phyloP scores from a whole-genome alignment of 2,797 vertebrate genomes.

The Antrozous pallidus region DNA sequence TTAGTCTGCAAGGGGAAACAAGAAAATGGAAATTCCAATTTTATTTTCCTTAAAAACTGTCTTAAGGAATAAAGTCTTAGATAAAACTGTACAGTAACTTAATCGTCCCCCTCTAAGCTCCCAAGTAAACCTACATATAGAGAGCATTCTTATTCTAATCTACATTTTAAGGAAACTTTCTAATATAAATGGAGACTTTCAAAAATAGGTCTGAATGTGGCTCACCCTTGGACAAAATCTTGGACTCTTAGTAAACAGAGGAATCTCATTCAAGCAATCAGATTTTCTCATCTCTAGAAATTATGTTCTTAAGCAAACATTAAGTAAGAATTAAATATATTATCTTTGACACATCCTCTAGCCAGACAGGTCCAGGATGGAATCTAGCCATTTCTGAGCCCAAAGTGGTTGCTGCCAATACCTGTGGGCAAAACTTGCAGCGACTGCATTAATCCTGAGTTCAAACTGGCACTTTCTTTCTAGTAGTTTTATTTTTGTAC shows the following conservation, averaged over 20 bases:
- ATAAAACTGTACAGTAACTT: neutral
- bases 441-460: neutral
- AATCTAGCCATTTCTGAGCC: neutral
- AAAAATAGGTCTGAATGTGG: neutral
- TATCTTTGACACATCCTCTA: conserved; percentile 11
- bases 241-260: neutral
- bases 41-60: conserved; percentile 35
- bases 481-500: conserved; percentile 22
- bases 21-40: neutral
- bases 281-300: conserved; percentile 2
- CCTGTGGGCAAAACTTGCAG: neutral
- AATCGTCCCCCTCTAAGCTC: neutral
- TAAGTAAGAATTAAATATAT: conserved; percentile 12
- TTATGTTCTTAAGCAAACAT: neutral
- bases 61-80: neutral
- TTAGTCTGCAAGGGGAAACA: neutral
- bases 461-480: neutral
- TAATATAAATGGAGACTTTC: neutral
- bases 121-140: neutral
- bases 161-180: neutral
- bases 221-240: neutral
- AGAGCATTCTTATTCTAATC: neutral
- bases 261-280: conserved; percentile 1
- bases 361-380: neutral
- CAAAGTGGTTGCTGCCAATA: neutral